Conservation (phyloP, 1,140 invertebrate genomes). For the Lepeophtheirus salmonis region DNA sequence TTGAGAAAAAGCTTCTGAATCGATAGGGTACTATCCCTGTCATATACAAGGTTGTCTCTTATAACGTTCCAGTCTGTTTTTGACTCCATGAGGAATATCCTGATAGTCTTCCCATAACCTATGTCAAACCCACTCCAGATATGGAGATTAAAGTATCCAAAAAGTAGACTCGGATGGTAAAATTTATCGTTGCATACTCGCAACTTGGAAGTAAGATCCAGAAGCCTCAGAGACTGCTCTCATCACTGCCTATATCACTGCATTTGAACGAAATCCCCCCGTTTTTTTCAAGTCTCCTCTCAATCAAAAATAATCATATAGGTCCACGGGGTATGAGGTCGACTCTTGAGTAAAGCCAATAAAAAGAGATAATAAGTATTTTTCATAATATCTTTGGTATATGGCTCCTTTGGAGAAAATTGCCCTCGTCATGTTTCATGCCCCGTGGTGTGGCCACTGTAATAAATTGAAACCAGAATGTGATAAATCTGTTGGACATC, state of each 20-base stretch:
- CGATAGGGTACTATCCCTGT: constrained; percentile 83
- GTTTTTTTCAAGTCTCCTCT: constrained; percentile 9
- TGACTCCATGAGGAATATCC: constrained; percentile 95
- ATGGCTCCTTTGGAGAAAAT: no score
- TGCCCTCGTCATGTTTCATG: no score
- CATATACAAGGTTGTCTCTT: constrained; percentile 59
- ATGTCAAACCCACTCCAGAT: constrained; percentile 77
- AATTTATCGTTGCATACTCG: constrained; percentile 86
- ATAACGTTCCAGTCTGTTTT: constrained; percentile 91
- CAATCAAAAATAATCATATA: no score
- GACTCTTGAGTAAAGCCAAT: no score
- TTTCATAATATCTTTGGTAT: no score
- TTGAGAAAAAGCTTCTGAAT: constrained; percentile 54
- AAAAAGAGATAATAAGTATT: no score
- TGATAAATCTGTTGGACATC: no score
- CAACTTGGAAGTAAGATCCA: constrained; percentile 53
- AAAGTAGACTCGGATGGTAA: constrained; percentile 88
- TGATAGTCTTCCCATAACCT: constrained; percentile 87
- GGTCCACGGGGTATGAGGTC: no score
- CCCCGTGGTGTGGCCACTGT: no score
- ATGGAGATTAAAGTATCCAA: constrained; percentile 86
- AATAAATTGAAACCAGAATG: no score
- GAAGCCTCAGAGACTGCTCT: not conserved
- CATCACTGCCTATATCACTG: not conserved
- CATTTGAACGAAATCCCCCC: not conserved